phyloP scores from a whole-genome alignment of 2,888 invertebrate genomes.

The Dichetophora obliterata region DNA sequence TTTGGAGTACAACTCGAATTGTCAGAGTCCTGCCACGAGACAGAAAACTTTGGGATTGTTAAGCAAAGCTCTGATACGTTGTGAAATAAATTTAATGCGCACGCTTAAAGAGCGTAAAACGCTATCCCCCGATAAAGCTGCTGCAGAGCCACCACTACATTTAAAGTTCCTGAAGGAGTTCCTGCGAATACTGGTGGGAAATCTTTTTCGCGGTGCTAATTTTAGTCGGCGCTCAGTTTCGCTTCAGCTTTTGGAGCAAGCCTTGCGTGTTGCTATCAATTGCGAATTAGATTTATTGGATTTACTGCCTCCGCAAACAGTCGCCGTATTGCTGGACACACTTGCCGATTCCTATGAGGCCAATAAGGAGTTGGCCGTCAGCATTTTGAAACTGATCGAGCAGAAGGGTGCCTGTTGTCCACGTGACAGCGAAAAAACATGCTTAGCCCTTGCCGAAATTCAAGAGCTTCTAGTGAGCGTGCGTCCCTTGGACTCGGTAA shows the following conservation, averaged over 20 bases:
- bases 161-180: constrained; percentile 71
- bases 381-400: constrained; percentile 71
- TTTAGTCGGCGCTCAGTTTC: constrained; percentile 75
- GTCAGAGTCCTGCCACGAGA: constrained; percentile 77
- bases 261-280: constrained; percentile 55
- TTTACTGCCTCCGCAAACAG: constrained; percentile 58
- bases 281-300: constrained; percentile 58
- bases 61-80: constrained; percentile 75
- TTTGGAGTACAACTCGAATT: constrained; percentile 78
- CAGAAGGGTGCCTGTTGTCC: constrained; percentile 43
- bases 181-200: constrained; percentile 71
- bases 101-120: constrained; percentile 49
- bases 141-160: constrained; percentile 61
- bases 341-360: constrained; percentile 83
- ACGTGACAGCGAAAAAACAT: constrained; percentile 38
- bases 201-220: constrained; percentile 76
- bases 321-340: constrained; percentile 66
- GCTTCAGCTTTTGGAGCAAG: constrained; percentile 72
- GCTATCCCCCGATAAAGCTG: neutral
- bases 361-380: constrained; percentile 78
- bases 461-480: constrained; percentile 75
- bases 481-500: constrained; percentile 81
- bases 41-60: constrained; percentile 74
- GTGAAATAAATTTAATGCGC: constrained; percentile 70
- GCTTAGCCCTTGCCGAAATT: constrained; percentile 51